phyloP scores from a whole-genome alignment of 30 jellyfish, hydroid and myxozoan genomes.

The Phacellophora camtschatica region DNA sequence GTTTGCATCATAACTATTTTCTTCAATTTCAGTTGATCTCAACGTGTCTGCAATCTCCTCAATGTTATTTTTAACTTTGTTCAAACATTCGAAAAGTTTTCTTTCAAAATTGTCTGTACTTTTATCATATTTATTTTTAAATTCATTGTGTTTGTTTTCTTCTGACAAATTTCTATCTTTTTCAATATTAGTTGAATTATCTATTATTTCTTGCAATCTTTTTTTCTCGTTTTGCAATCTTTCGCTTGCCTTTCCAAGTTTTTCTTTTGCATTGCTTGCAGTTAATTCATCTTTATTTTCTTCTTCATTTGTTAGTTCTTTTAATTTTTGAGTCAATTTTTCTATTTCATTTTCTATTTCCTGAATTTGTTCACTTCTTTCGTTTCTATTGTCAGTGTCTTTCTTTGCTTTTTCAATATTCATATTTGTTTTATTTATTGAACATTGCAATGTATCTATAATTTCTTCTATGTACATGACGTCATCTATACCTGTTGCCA shows the following conservation, averaged over 20 bases:
- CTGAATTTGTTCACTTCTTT: neutral
- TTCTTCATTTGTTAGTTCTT: neutral
- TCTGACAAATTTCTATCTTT: neutral
- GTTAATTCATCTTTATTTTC: neutral
- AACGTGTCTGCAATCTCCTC: neutral
- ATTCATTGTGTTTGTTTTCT: neutral
- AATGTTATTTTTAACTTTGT: neutral
- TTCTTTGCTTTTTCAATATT: neutral
- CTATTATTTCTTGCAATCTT: neutral
- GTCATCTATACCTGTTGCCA: neutral
- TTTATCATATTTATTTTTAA: neutral
- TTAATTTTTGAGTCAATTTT: neutral
- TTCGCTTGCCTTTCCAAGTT: neutral
- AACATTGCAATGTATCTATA: conserved; percentile 6
- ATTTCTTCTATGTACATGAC: conserved; percentile 2
- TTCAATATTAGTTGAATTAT: neutral
- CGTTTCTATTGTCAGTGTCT: neutral
- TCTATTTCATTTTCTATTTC: conserved; percentile 24
- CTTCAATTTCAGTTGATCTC: neutral
- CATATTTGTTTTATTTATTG: conserved; percentile 14
- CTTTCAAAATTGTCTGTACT: neutral
- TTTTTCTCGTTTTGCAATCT: conserved; percentile 14
- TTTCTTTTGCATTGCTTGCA: conserved; percentile 6
- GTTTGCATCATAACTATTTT: neutral
- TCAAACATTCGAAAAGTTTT: conserved; percentile 10